Evolutionary conservation across 2,888 invertebrate genomes (phyloP).

Genomic region (Stenotaenia linearis): DNA sequence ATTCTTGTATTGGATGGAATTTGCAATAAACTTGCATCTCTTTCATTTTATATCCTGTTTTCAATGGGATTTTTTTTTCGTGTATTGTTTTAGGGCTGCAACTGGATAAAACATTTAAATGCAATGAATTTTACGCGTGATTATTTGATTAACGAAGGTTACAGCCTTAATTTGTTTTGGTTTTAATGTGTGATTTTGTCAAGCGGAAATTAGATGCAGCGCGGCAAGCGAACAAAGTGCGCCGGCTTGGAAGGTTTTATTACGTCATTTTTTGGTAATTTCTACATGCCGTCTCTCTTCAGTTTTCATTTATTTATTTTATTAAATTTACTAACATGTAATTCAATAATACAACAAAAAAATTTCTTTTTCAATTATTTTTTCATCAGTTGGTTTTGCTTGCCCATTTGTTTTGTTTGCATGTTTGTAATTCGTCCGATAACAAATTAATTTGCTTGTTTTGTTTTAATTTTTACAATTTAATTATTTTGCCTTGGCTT

Average conservation of each 20-base stretch:
- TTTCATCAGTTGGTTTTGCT: not conserved
- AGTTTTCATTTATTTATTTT: not conserved
- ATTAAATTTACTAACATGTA: not conserved
- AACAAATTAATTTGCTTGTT: slow-evolving; percentile 12
- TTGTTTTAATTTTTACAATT: not conserved
- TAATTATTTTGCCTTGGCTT: not conserved
- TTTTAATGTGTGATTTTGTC: not conserved
- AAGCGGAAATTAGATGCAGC: not conserved
- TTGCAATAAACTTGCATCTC: slow-evolving; percentile 2
- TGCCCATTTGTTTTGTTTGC: not conserved
- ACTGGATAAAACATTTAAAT: too few species aligned
- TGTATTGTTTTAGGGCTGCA: not conserved
- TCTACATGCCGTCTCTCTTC: not conserved
- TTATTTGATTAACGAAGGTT: too few species aligned
- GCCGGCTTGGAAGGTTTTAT: not conserved
- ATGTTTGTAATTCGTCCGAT: not conserved
- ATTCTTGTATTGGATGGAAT: not conserved
- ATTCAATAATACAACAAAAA: not conserved
- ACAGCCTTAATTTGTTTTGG: too few species aligned
- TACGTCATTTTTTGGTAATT: not conserved
- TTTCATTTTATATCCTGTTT: slow-evolving; percentile 11
- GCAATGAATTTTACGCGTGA: too few species aligned
- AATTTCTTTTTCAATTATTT: not conserved
- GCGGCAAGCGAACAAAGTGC: not conserved
- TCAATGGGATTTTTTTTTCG: not conserved